These are phyloP conservation scores for Tetranychus truncatus DNA, from an alignment of 2,888 invertebrate species.

Conservation along the genomic window DNA sequence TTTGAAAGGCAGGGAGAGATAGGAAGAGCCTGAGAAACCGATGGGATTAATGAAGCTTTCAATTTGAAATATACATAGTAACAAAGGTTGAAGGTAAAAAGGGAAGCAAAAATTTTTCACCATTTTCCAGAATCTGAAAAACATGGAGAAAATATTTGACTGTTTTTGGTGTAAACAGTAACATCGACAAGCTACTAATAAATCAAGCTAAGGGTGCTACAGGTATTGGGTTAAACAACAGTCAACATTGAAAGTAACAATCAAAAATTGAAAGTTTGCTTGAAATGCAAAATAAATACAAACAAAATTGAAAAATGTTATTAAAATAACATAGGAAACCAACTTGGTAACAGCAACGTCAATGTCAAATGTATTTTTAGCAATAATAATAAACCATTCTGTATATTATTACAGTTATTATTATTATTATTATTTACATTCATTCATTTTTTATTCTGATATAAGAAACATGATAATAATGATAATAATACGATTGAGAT, in stretches of 20 bases:
- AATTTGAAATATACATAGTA: constrained; percentile 1
- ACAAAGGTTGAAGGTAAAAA: background rate
- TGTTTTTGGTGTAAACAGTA: too few relatives aligned
- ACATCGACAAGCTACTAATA: background rate
- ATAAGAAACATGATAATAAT: background rate
- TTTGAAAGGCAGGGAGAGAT: constrained; percentile 2
- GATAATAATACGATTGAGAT: background rate
- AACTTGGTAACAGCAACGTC: background rate
- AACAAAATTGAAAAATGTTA: background rate
- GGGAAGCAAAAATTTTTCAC: background rate
- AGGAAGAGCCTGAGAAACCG: constrained; percentile 3
- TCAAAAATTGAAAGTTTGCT: too few relatives aligned
- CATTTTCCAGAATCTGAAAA: background rate
- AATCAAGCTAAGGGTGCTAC: background rate
- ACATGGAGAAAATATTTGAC: background rate
- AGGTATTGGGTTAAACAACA: too few relatives aligned
- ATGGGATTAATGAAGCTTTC: constrained; percentile 1
- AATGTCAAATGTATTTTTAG: background rate
- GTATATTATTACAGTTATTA: too few relatives aligned
- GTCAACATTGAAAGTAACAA: too few relatives aligned
- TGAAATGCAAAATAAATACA: background rate
- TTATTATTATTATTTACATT: background rate
- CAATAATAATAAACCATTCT: too few relatives aligned
- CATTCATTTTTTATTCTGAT: background rate
- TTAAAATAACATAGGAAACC: background rate